phyloP scores from a whole-genome alignment of 2,888 invertebrate species.

The Strigamia transsilvanica region DNA sequence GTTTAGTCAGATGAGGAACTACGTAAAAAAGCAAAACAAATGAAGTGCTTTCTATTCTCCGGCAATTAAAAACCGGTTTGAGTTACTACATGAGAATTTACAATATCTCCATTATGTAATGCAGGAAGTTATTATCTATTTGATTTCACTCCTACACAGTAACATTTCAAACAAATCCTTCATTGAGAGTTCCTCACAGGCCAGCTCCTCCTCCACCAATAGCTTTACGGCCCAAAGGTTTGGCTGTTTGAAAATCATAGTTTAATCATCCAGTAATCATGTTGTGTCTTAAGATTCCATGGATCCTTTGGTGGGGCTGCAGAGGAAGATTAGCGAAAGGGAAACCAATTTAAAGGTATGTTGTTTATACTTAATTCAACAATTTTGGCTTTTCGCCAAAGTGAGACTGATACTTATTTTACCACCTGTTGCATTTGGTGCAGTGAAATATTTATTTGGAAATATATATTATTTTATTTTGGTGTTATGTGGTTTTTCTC shows the following conservation, averaged over 20 bases:
- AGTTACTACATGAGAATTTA: too few species aligned
- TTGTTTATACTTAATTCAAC: not conserved
- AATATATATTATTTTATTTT: not conserved
- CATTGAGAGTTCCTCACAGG: constrained; percentile 58
- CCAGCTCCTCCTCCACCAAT: constrained; percentile 59
- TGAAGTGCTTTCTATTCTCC: too few species aligned
- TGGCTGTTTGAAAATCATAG: not conserved
- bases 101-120: not conserved
- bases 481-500: not conserved
- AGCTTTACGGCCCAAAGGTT: not conserved
- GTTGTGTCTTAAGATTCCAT: not conserved
- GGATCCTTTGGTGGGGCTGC: constrained; percentile 54
- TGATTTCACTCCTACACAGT: constrained; percentile 40
- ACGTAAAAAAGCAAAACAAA: too few species aligned
- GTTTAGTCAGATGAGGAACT: too few species aligned
- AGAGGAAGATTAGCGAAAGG: constrained; percentile 54
- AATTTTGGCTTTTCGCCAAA: not conserved
- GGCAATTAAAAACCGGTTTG: too few species aligned
- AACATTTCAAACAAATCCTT: constrained; percentile 14
- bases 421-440: constrained; percentile 24
- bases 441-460: not conserved
- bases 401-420: not conserved
- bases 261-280: not conserved
- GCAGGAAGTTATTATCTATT: not conserved
- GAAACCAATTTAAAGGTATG: constrained; percentile 50